A percentile compares a stretch with the other conserved stretches of the same genome.
These are phyloP conservation scores for Dryadula phaetusa DNA, from an alignment of 2,888 invertebrate genomes.

Conservation along the genomic window DNA sequence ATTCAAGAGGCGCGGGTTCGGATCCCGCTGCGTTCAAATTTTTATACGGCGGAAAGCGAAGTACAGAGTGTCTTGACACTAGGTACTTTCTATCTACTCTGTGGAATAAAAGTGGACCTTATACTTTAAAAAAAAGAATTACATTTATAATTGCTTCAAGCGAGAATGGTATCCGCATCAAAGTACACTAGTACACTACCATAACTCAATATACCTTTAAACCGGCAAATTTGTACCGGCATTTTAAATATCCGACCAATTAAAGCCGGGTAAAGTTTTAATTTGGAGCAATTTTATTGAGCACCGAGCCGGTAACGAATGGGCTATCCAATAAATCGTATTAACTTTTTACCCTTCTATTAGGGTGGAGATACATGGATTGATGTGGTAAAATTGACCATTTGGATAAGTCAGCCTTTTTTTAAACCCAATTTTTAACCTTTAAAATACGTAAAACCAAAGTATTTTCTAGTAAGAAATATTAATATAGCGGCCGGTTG, in stretches of 20 bases:
- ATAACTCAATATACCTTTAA: conserved; percentile 3
- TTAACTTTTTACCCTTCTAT: conserved; percentile 33
- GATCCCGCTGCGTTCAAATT: too few relatives aligned
- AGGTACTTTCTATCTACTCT: too few relatives aligned
- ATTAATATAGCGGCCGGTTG: too few relatives aligned
- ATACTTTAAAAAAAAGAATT: too few relatives aligned
- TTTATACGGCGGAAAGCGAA: too few relatives aligned
- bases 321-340: conserved; percentile 36
- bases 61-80: too few relatives aligned
- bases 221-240: conserved; percentile 24
- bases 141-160: not conserved
- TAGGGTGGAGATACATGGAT: conserved; percentile 9
- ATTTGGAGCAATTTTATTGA: conserved; percentile 33
- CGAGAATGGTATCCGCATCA: not conserved
- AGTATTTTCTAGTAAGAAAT: too few relatives aligned
- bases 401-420: not conserved
- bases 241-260: conserved; percentile 19
- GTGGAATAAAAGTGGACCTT: too few relatives aligned
- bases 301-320: conserved; percentile 30
- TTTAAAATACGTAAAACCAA: too few relatives aligned
- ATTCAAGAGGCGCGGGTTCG: too few relatives aligned
- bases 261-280: conserved; percentile 33
- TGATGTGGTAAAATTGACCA: not conserved
- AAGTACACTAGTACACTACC: not conserved
- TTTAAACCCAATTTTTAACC: not conserved